Evolutionary conservation across 2,797 vertebrate species (phyloP).

Genomic region (Siniperca obscura): DNA sequence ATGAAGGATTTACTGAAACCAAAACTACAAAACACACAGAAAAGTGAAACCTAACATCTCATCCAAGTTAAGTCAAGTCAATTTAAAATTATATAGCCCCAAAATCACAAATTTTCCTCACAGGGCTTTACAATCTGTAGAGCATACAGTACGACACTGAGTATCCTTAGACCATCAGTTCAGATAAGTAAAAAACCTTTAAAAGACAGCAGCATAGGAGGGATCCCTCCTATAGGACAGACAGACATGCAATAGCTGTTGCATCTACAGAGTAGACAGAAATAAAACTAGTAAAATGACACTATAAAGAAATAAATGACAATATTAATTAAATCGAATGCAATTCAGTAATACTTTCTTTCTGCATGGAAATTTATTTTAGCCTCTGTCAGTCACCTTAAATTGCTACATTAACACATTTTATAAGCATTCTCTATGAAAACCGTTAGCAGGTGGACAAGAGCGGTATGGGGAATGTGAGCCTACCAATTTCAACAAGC

Average conservation of each 20-base stretch:
- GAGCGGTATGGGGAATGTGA: slow-evolving; percentile 9
- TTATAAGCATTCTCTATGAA: slow-evolving; percentile 52
- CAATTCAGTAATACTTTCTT: background rate
- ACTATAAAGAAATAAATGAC: background rate
- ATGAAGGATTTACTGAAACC: background rate
- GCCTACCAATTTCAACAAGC: slow-evolving; percentile 12
- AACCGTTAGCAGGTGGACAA: slow-evolving; percentile 50
- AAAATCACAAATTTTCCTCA: slow-evolving; percentile 1
- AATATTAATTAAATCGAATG: background rate
- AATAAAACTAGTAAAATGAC: background rate
- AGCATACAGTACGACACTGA: background rate
- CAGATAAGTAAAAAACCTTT: background rate
- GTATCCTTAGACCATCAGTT: no score
- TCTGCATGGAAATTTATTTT: slow-evolving; percentile 7
- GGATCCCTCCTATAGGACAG: background rate
- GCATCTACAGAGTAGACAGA: background rate
- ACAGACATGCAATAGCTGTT: background rate
- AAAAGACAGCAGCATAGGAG: background rate
- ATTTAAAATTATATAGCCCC: background rate
- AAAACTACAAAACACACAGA: slow-evolving; percentile 13
- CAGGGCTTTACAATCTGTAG: background rate
- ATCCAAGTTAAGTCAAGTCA: background rate
- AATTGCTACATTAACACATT: slow-evolving; percentile 14
- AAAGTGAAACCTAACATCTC: background rate
- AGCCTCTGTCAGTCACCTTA: slow-evolving; percentile 19